A percentile compares a stretch with the other conserved stretches of the same genome.
Conservation (phyloP, 1,140 invertebrate genomes). For the Listronotus bonariensis region DNA sequence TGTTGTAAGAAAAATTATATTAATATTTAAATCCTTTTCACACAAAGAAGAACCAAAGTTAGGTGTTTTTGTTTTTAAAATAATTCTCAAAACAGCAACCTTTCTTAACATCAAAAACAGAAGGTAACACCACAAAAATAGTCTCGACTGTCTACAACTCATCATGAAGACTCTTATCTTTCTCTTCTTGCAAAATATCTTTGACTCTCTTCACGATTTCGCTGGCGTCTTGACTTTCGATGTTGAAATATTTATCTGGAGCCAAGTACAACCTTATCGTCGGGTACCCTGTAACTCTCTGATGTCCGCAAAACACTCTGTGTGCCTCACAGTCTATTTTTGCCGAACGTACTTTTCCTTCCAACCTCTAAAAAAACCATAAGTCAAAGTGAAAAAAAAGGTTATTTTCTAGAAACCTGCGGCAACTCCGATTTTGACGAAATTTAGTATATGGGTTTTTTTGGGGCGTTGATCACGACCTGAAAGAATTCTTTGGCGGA, state of each 20-base stretch:
- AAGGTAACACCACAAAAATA: too few species aligned
- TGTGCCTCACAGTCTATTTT: slow-evolving; percentile 84
- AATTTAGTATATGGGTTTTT: too few species aligned
- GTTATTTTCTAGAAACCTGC: slow-evolving; percentile 13
- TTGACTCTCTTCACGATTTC: slow-evolving; percentile 46
- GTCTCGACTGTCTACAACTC: slow-evolving; percentile 41
- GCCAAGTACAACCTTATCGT: slow-evolving; percentile 59
- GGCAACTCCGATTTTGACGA: too few species aligned
- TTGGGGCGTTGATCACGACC: too few species aligned
- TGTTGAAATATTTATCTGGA: slow-evolving; percentile 41
- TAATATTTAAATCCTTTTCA: too few species aligned
- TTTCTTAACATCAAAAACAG: too few species aligned
- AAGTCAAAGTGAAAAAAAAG: slow-evolving; percentile 5
- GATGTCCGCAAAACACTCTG: slow-evolving; percentile 68
- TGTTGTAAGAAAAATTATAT: too few species aligned
- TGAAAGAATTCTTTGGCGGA: too few species aligned
- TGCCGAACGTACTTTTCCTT: slow-evolving; percentile 74
- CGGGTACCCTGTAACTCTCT: slow-evolving; percentile 72
- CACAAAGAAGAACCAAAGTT: too few species aligned
- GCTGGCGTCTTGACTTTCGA: slow-evolving; percentile 40
- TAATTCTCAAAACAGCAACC: too few species aligned
- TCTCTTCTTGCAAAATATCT: slow-evolving; percentile 35
- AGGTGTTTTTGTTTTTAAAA: too few species aligned
- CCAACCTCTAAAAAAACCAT: slow-evolving; percentile 55
- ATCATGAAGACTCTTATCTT: slow-evolving; percentile 41